These are phyloP conservation scores for Myiotriccus ornatus DNA, from an alignment of 2,797 vertebrate genomes.

Conservation along the genomic window DNA sequence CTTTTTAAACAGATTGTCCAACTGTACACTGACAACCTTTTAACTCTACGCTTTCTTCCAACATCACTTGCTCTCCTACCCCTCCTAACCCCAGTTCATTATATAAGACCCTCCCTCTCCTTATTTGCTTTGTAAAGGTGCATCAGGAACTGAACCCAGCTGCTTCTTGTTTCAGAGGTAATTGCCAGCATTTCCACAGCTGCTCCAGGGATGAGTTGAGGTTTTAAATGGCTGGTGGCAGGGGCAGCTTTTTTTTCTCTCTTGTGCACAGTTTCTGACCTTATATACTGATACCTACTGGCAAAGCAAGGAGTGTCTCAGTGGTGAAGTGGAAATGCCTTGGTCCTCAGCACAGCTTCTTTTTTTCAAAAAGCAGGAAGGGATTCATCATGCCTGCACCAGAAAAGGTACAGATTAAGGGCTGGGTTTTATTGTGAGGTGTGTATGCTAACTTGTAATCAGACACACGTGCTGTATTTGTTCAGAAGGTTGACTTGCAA, in stretches of 20 bases:
- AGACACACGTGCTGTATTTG: neutral
- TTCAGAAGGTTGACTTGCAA: neutral
- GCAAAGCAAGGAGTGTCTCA: neutral
- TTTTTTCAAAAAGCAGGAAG: neutral
- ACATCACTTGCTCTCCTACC: neutral
- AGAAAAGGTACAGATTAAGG: neutral
- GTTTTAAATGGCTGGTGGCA: neutral
- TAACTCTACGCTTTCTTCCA: neutral
- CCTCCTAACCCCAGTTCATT: neutral
- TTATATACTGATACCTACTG: accelerated
- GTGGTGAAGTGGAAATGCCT: neutral
- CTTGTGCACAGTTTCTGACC: neutral
- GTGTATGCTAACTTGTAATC: neutral
- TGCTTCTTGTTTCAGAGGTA: conserved; percentile 18
- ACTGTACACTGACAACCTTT: neutral
- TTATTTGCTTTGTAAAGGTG: neutral
- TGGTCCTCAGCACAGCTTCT: neutral
- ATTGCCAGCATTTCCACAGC: neutral
- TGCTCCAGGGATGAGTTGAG: neutral
- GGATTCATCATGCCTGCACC: neutral
- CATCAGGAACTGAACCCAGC: neutral
- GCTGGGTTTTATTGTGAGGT: neutral
- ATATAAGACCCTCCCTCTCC: neutral
- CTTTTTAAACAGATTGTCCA: neutral
- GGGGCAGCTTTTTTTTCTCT: accelerated